Conservation (phyloP, 35 echinoderm and acorn worm species). For the Lytechinus pictus region DNA sequence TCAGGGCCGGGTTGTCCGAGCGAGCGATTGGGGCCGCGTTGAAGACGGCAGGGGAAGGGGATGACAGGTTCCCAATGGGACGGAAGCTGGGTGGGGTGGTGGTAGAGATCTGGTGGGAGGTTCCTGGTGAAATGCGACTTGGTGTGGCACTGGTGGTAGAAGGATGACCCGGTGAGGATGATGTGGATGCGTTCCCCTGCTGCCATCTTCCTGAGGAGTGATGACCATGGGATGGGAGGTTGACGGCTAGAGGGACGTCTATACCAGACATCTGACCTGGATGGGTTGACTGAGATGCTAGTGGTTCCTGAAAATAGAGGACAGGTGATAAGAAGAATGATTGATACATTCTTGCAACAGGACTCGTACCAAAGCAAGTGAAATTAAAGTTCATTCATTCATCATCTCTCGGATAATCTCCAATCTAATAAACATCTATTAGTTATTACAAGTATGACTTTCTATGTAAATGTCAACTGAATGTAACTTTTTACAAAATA, state of each 20-base stretch:
- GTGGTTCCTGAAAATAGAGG: conserved; percentile 13
- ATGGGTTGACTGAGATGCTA: conserved; percentile 32
- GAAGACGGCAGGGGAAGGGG: conserved; percentile 13
- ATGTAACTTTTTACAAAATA: no score
- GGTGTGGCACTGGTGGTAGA: not conserved
- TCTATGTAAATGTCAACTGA: no score
- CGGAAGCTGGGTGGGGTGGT: conserved; percentile 19
- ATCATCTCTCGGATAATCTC: no score
- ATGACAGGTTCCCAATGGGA: not conserved
- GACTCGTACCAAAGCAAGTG: not conserved
- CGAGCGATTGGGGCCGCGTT: conserved; percentile 40
- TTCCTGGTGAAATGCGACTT: not conserved
- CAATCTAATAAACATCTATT: no score
- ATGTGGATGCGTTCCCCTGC: not conserved
- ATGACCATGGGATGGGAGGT: conserved; percentile 23
- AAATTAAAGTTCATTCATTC: no score
- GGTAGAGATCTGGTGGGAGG: conserved; percentile 37
- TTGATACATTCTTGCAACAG: not conserved
- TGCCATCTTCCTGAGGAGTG: not conserved
- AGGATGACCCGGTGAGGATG: not conserved
- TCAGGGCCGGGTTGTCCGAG: conserved; percentile 47
- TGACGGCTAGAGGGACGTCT: not conserved
- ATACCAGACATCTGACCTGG: not conserved
- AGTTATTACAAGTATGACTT: no score
- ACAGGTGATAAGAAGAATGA: not conserved